Base-by-base conservation (phyloP, 2,113 vertebrate genomes). In the Ornithorhynchus anatinus region DNA sequence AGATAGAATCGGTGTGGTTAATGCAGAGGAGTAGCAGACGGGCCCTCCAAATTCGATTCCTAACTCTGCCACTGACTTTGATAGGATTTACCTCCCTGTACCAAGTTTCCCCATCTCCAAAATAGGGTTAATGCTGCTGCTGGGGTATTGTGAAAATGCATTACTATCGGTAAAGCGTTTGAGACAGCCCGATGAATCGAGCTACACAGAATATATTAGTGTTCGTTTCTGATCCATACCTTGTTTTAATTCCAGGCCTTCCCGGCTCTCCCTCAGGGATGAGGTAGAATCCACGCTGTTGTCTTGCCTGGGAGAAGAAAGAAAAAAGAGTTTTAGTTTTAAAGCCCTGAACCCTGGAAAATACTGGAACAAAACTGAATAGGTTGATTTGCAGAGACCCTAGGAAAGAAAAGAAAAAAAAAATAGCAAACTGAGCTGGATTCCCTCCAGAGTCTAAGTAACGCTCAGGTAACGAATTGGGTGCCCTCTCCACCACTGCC, bases 221-320 rank as follows among this genome's bases (percentile, higher is more conserved):
- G 47, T 45, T 81, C 20, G n/a, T n/a, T n/a, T 45, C 13, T 70
- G 40, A 69, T 45, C 50, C 84, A 79, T 91, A 97, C 97, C 96
- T 94, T 94, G 94, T 80, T 96, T 97, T 50, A 84, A 82, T 23
- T 96, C 93, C 62, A 92, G 77, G 56, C 86, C 87, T 80, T 97
- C 94, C 66, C 59, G 84, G 36, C 86, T 89, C 59, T 95, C 95
- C 89, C 91, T 96, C 31, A 94, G 40, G 64, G 91, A 95, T 47
- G 94, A 96, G 50, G 96, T 93, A 50, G 95, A 96, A 80, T 97
- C 96, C 80, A 94, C 72, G 80, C 84, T 95, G 84, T 93, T 94
- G 50, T 97, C 96, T 89, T 96, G 95, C 80, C 97, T 98, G 80
- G 27, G 65, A 88, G 87, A 88, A 76, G 6, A 90, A 85, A 69